Conservation (phyloP, 1,140 invertebrate species). For the Drosophila trapezifrons region DNA sequence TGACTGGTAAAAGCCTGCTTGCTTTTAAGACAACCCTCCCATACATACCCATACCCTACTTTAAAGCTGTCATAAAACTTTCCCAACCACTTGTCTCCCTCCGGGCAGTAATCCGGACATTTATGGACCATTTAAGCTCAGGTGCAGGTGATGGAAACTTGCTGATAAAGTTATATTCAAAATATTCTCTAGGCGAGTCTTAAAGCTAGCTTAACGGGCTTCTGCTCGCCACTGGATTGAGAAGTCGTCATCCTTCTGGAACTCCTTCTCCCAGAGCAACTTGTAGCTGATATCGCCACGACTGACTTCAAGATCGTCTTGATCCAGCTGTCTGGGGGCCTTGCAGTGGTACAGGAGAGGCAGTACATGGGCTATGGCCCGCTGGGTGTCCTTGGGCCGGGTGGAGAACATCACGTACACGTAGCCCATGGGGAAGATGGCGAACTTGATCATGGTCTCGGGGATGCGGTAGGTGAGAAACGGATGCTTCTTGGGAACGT, state of each 20-base stretch:
- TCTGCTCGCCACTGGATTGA: neutral
- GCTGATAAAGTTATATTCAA: conserved; percentile 24
- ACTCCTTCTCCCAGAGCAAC: conserved; percentile 55
- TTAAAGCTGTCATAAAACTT: conserved; percentile 45
- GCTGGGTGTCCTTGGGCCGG: neutral
- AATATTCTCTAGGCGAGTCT: neutral
- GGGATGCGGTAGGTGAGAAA: conserved; percentile 39
- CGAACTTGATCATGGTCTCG: conserved; percentile 19
- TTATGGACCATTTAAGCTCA: conserved; percentile 39
- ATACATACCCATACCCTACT: no score
- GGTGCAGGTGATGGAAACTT: conserved; percentile 31
- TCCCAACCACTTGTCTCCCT: conserved; percentile 10
- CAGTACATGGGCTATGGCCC: conserved; percentile 41
- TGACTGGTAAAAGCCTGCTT: conserved; percentile 38
- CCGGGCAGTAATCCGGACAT: conserved; percentile 45
- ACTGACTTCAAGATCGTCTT: neutral
- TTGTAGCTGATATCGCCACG: conserved; percentile 53
- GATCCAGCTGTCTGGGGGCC: neutral
- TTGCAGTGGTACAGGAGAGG: conserved; percentile 29
- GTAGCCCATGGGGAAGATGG: conserved; percentile 55
- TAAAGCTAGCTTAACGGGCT: neutral
- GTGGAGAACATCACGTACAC: conserved; percentile 41
- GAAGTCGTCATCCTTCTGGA: conserved; percentile 39
- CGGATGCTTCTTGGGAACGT: conserved; percentile 11
- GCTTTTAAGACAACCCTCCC: conserved; percentile 4